phyloP scores from a whole-genome alignment of 2,797 vertebrate species.

The Sitta carolinensis region DNA sequence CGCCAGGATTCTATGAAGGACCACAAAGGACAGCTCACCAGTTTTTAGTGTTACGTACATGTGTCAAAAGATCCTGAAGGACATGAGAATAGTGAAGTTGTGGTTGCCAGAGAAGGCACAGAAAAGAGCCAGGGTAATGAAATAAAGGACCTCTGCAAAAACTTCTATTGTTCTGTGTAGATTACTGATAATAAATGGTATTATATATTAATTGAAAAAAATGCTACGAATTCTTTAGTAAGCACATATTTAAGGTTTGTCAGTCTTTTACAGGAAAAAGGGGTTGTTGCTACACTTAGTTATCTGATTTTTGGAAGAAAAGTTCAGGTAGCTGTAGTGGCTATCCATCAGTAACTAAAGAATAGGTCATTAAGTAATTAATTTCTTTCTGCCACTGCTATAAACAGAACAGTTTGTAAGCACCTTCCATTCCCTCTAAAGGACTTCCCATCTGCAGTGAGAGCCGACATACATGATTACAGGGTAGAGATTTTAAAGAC shows the following conservation, averaged over 20 bases:
- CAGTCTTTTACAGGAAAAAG: not conserved
- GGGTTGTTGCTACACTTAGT: not conserved
- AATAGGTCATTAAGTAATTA: not conserved
- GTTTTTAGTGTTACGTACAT: not conserved
- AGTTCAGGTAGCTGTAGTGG: not conserved
- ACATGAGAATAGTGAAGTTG: not conserved
- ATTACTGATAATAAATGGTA: not conserved
- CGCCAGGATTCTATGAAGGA: not conserved
- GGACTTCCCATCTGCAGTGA: not conserved
- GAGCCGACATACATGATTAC: not conserved
- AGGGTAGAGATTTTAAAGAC: not conserved
- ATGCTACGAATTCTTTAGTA: not conserved
- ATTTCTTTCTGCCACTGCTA: not conserved
- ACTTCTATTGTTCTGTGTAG: not conserved
- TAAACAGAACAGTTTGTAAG: not conserved
- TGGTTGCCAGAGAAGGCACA: not conserved
- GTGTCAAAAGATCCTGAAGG: not conserved
- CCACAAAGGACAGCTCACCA: not conserved
- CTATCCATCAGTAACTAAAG: not conserved
- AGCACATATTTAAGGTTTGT: not conserved
- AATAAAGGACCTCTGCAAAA: not conserved
- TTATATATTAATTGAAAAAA: not conserved
- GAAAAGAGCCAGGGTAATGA: not conserved
- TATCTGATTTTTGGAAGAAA: not conserved
- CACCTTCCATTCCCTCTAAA: not conserved